Base-by-base conservation (phyloP, 1,140 invertebrate genomes). In the Drosophila gunungcola region DNA sequence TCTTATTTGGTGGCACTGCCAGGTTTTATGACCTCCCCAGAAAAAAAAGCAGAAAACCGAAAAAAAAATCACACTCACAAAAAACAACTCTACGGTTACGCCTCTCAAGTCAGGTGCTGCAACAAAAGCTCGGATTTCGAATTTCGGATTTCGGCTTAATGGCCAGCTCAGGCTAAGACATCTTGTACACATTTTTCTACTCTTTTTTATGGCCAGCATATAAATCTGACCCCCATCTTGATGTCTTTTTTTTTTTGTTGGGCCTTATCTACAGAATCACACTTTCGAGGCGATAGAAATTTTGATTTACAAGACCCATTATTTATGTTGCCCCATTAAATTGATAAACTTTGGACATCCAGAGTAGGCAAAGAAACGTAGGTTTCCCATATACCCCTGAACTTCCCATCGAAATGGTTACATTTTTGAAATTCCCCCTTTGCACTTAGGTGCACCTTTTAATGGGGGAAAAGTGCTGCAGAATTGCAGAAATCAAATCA, bases 51-150 rank as follows among this genome's bases (percentile, higher is more conserved):
- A 54, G 32, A 60, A 60, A 68, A 57, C 41, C 36, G 27, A 81
- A 41, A 58, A 72, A 41, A 27, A 72, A 51, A 27, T 32, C 46
- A 49, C 21, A 43, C 11, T 11, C 36, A 32, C 52, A 62, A 21
- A 62, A 39, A 49, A 75, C 78, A 74, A 75, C 54, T 54, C 52
- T 52, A 70, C 13, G 74, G 73, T 55, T 78, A 80, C 81, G 81
- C 83, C 84, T 78, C 76, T 73, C 51, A 46, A 79, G 79, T 86
- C 83, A 86, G 83, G 83, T 86, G 82, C 70, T 75, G 70, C 54
- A 61, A 76, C 74, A 74, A 88, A 86, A 86, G 83, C 84, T 83
- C 70, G 62, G 41, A 78, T 88, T 78, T 88, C 74, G 13, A 3
- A 48, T 82, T 78, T 88, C 69, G 48, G 29, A 32, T 51, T 13